phyloP scores from a whole-genome alignment of 2,113 vertebrate species.

The Arvicanthis niloticus region DNA sequence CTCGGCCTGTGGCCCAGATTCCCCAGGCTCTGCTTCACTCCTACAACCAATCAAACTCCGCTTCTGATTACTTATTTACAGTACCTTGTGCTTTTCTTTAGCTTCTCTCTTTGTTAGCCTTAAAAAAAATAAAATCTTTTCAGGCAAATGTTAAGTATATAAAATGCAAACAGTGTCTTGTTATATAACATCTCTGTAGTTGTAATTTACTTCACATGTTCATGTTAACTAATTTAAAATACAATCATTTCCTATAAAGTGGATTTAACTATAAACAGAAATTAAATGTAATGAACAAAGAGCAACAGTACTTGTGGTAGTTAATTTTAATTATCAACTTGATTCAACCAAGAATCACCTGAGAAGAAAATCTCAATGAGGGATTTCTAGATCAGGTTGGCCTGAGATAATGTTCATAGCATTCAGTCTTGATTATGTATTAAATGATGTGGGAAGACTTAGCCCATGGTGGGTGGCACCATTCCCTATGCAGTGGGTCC shows the following conservation, averaged over 20 bases:
- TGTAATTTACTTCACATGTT: neutral
- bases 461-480: neutral
- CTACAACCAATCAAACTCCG: neutral
- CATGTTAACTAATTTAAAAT: neutral
- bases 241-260: neutral
- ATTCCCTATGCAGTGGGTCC: neutral
- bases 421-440: neutral
- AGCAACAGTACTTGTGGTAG: neutral
- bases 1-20: neutral
- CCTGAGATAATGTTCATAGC: neutral
- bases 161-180: neutral
- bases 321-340: neutral
- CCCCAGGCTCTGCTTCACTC: too few relatives aligned
- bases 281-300: neutral
- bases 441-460: neutral
- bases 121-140: neutral
- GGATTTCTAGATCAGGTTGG: neutral
- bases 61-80: neutral
- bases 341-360: neutral
- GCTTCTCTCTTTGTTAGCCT: neutral
- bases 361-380: neutral
- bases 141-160: neutral
- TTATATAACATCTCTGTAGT: neutral
- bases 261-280: neutral
- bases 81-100: neutral